A percentile compares a stretch with the other conserved stretches of the same genome.
Conservation (phyloP, 2,888 invertebrate genomes). For the Drosophila quasianomalipes region DNA sequence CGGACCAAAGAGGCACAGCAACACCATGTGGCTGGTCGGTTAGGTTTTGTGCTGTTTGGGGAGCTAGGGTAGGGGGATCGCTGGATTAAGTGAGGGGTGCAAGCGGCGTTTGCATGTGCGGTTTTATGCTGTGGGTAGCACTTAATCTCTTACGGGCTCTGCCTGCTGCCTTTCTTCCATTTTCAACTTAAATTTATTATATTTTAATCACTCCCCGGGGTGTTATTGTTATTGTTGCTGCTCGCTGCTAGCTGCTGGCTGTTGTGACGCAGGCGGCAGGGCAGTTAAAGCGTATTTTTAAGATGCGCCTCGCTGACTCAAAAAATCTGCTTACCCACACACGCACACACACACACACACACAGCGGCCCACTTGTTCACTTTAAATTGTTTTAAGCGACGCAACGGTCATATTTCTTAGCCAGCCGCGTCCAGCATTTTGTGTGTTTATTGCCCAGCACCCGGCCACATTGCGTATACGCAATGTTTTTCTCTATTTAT, state of each 20-base stretch:
- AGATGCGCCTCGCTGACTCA: conserved; percentile 31
- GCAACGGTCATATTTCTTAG: conserved; percentile 66
- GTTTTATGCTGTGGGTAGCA: conserved; percentile 77
- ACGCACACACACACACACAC: conserved; percentile 8
- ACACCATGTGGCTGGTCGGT: conserved; percentile 41
- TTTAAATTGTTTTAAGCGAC: conserved; percentile 79
- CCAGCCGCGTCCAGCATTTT: conserved; percentile 40
- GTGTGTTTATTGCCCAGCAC: conserved; percentile 57
- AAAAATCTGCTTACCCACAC: conserved; percentile 26
- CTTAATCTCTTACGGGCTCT: conserved; percentile 76
- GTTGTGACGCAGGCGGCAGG: conserved; percentile 35
- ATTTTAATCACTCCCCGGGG: conserved; percentile 85
- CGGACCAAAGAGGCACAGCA: conserved; percentile 47
- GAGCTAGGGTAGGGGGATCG: neutral
- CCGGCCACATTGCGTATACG: conserved; percentile 69
- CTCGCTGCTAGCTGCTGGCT: conserved; percentile 68
- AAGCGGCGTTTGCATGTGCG: conserved; percentile 68
- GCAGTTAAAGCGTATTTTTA: conserved; percentile 75
- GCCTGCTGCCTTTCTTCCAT: conserved; percentile 61
- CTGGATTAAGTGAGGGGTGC: conserved; percentile 4
- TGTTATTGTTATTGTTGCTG: conserved; percentile 62
- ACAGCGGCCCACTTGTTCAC: conserved; percentile 23
- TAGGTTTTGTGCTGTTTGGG: conserved; percentile 4
- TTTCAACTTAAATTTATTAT: conserved; percentile 83
- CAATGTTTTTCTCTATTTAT: conserved; percentile 28